Conservation (phyloP, 2,113 vertebrate genomes). For the Camarhynchus parvulus region DNA sequence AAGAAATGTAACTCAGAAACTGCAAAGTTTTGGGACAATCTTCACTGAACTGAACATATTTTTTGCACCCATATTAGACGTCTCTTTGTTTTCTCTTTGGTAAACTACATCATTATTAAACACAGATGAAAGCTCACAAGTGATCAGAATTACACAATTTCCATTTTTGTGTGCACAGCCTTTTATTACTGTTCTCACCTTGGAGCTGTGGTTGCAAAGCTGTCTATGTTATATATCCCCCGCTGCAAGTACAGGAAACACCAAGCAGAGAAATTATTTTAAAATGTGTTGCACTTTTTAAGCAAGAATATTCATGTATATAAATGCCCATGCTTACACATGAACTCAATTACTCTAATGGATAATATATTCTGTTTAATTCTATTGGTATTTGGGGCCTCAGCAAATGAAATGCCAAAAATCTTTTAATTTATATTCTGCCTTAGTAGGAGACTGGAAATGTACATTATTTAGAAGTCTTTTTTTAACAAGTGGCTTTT, state of each 20-base stretch:
- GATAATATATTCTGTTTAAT: neutral
- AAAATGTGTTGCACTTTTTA: neutral
- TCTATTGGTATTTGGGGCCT: neutral
- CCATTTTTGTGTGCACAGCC: neutral
- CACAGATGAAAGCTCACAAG: neutral
- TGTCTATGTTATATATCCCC: neutral
- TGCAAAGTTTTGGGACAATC: neutral
- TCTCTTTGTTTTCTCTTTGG: neutral
- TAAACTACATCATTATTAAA: neutral
- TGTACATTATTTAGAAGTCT: fast-evolving
- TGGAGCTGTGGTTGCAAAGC: neutral
- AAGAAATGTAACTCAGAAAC: neutral
- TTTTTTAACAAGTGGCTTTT: neutral
- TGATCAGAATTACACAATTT: neutral
- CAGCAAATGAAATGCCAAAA: neutral
- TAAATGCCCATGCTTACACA: neutral
- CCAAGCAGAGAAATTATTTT: neutral
- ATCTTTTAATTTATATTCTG: neutral
- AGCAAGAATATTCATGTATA: neutral
- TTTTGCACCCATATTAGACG: neutral
- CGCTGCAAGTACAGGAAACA: neutral
- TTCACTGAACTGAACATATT: neutral
- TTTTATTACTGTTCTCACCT: neutral
- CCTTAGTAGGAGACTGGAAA: neutral
- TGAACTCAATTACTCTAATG: neutral